Evolutionary conservation across 2,888 invertebrate species (phyloP).

Genomic region (Drosophila infuscata): DNA sequence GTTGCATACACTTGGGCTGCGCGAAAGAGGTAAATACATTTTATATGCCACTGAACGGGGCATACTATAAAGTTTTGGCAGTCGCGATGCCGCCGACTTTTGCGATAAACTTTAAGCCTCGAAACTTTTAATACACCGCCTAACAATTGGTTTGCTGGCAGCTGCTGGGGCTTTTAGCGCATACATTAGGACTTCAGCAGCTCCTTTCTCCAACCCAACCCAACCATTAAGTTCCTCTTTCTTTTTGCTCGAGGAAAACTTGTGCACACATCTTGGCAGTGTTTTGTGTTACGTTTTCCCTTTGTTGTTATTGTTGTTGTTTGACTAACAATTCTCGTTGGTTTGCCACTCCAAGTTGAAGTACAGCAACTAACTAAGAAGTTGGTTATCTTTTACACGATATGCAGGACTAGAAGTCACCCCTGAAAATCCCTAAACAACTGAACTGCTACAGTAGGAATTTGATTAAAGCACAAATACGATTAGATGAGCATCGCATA

Average conservation of each 20-base stretch:
- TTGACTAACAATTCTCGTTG: slow-evolving; percentile 56
- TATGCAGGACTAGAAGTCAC: neutral
- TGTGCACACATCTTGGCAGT: slow-evolving; percentile 48
- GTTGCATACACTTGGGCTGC: slow-evolving; percentile 64
- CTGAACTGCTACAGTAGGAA: neutral
- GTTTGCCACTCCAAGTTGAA: slow-evolving; percentile 38
- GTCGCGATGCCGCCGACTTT: slow-evolving; percentile 16
- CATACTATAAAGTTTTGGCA: slow-evolving; percentile 53
- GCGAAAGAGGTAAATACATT: slow-evolving; percentile 64
- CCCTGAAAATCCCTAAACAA: neutral
- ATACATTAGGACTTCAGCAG: slow-evolving; percentile 54
- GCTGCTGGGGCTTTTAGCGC: slow-evolving; percentile 68
- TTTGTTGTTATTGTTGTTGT: slow-evolving; percentile 27
- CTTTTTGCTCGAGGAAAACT: slow-evolving; percentile 36
- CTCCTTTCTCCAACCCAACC: neutral
- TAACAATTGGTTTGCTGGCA: slow-evolving; percentile 58
- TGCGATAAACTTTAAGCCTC: slow-evolving; percentile 67
- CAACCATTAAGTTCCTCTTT: slow-evolving; percentile 17
- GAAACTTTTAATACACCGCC: slow-evolving; percentile 75
- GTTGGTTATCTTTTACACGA: slow-evolving; percentile 12
- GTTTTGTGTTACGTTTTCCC: slow-evolving; percentile 50
- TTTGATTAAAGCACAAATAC: neutral
- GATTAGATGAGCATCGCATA: neutral
- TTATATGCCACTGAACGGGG: slow-evolving; percentile 46
- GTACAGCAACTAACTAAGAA: slow-evolving; percentile 19